Percentiles rank a stretch among this genome's conserved stretches.
phyloP scores from a whole-genome alignment of 1,140 invertebrate species.

The Atta colombica region DNA sequence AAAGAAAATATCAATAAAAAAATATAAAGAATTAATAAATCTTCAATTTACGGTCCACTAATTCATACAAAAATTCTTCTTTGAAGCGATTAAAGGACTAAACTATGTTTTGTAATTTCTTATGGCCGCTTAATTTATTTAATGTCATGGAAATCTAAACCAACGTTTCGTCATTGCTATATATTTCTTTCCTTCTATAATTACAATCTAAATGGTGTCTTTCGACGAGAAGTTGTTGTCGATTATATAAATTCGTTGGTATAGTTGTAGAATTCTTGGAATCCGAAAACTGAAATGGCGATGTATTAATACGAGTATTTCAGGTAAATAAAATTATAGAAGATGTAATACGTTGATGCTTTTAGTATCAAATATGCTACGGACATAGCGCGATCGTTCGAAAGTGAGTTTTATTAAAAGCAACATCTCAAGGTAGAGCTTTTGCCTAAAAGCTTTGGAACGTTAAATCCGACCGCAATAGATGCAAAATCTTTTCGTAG shows the following conservation, averaged over 20 bases:
- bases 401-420: constrained; percentile 51
- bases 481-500: constrained; percentile 19
- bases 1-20: neutral
- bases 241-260: constrained; percentile 40
- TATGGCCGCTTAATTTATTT: constrained; percentile 13
- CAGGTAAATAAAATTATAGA: constrained; percentile 25
- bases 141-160: constrained; percentile 35
- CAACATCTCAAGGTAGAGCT: constrained; percentile 21
- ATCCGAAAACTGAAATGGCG: constrained; percentile 12
- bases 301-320: constrained; percentile 34
- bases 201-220: neutral
- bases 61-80: neutral
- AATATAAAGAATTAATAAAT: neutral
- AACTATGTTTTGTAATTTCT: neutral
- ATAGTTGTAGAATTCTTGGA: neutral
- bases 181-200: constrained; percentile 34
- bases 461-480: constrained; percentile 33
- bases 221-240: constrained; percentile 22
- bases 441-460: neutral
- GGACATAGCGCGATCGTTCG: constrained; percentile 31
- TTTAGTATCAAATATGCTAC: neutral
- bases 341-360: constrained; percentile 27
- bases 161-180: neutral
- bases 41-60: neutral
- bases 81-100: neutral